Evolutionary conservation across 1,140 invertebrate species (phyloP).

Genomic region (Tetramorium parvispinum): DNA sequence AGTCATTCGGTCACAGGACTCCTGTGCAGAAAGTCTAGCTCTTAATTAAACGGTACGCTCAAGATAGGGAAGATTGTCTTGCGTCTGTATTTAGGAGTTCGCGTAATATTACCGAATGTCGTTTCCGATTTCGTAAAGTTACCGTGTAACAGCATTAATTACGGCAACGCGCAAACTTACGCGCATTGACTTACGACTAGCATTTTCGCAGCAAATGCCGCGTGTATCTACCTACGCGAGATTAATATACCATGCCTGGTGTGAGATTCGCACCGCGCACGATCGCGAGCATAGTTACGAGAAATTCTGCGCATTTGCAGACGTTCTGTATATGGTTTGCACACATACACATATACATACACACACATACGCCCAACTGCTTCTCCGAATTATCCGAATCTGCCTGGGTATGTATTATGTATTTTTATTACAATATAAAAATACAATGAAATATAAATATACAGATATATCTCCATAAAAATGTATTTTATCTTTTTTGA

Average conservation of each 20-base stretch:
- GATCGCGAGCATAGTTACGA: conserved; percentile 16
- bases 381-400: neutral
- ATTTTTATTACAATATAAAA: neutral
- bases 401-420: neutral
- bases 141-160: conserved; percentile 29
- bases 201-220: conserved; percentile 15
- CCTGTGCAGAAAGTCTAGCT: neutral
- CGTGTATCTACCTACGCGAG: conserved; percentile 10
- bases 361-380: no score
- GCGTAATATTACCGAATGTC: neutral
- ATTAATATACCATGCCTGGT: conserved; percentile 24
- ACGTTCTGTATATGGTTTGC: neutral
- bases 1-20: neutral
- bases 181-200: conserved; percentile 15
- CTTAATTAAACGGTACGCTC: conserved; percentile 27
- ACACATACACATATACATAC: no score
- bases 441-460: neutral
- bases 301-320: conserved; percentile 37
- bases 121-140: conserved; percentile 18
- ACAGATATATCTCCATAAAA: neutral
- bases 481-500: neutral
- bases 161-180: neutral
- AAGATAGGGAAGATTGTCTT: conserved; percentile 3
- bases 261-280: conserved; percentile 13
- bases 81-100: neutral